A percentile compares a stretch with the other conserved stretches of the same genome.
phyloP scores from a whole-genome alignment of 1,140 invertebrate species.

The Arctopsyche grandis region DNA sequence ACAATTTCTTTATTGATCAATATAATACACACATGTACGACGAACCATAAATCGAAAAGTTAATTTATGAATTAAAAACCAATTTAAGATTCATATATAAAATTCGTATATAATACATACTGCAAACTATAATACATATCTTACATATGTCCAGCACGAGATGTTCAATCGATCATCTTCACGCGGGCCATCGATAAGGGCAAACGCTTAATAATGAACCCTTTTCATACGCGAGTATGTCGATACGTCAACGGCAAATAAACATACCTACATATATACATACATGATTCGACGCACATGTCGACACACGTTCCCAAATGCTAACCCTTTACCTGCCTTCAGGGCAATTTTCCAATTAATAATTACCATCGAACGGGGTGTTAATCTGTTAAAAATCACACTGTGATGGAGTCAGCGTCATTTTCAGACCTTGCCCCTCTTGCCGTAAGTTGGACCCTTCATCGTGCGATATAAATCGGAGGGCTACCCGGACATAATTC shows the following conservation, averaged over 20 bases:
- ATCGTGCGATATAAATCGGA: background rate
- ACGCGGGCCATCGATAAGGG: background rate
- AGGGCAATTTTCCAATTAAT: background rate
- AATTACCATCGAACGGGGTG: background rate
- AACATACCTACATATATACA: background rate
- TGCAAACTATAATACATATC: too few relatives aligned
- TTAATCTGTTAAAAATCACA: background rate
- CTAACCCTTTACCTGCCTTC: background rate
- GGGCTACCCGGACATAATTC: conserved; percentile 26
- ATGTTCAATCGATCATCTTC: background rate
- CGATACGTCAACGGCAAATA: conserved; percentile 10
- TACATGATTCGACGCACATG: too few relatives aligned
- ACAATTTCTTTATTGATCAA: too few relatives aligned
- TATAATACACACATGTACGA: too few relatives aligned
- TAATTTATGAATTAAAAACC: too few relatives aligned
- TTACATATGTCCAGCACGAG: background rate
- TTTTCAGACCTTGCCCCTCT: background rate
- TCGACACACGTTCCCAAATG: too few relatives aligned
- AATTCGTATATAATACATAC: too few relatives aligned
- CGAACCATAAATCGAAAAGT: too few relatives aligned
- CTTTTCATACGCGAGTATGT: background rate
- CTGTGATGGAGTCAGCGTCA: background rate
- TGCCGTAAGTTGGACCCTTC: background rate
- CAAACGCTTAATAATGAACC: conserved; percentile 8
- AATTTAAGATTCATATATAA: too few relatives aligned